Base-by-base conservation (phyloP, 2,113 vertebrate species). In the Ciconia maguari region DNA sequence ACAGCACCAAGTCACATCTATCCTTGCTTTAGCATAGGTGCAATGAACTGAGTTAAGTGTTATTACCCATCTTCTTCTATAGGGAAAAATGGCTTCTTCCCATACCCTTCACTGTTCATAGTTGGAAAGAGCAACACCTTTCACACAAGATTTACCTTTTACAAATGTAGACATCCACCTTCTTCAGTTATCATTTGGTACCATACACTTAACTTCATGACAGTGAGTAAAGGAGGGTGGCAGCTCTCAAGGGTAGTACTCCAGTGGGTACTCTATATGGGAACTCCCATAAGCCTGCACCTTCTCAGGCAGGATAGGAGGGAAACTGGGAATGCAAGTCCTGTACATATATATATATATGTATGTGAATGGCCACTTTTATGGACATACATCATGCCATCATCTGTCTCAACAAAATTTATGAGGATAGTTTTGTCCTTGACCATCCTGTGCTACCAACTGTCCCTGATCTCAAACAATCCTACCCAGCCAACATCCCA, bases 311-410 rank as follows among this genome's bases (percentile, higher is more conserved):
- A 71, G 25, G 19, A 16, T 15, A 64, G n/a, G 9, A 54, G 34
- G 7, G 34, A 65, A 71, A 13, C 0, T 4, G 2, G 6, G 7
- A 68, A 51, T 34, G 8, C 3, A 71, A 64, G 7, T 51, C 13
- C 22, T 49, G 5, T 32, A 18, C 5, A 7, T 0, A 2, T 16
- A 17, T 0, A 2, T 16, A 17, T 16, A 7, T 14, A 24, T 6
- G 4, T 10, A 22, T 18, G 16, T 15, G 29, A 84, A 83, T 18
- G 20, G 16, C 3, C 36, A 74, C n/a, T 74, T 44, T n/a, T 44
- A 21, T 26, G 34, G 13, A 42, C 11, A 32, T 27, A 21, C 4
- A 71, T 21, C 29, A 26, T 20, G 6, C 13, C 7, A 3, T 32
- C 13, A 34, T 34, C 21, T 30, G 8, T 66, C 36, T 79, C 58